Base-by-base conservation (phyloP, 2,797 vertebrate species). In the Pelodytes ibericus region DNA sequence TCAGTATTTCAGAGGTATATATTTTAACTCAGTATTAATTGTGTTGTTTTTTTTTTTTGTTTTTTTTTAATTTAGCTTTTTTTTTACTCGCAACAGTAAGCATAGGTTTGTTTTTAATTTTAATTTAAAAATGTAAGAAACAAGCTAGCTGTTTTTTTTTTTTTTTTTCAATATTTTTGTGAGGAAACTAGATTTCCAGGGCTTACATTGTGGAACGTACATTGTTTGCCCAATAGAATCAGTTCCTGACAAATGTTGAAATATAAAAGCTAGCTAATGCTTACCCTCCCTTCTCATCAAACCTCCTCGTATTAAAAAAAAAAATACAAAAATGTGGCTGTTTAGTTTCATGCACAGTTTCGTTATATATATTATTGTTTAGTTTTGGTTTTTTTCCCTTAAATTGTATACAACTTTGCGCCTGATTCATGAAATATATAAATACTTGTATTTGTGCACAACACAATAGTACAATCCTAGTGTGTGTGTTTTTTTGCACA, bases 1-100 rank as follows among this genome's bases (percentile, higher is more conserved):
- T 93, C 91, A 92, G 90, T 91, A 90, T 91, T 91, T 92, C 88
- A 89, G 91, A 91, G 88, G 87, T 89, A 90, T 90, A 88, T 87
- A 88, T 90, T 90, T 86, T 89, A 91, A 90, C 89, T 92, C 91
- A 93, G 90, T 93, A 91, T 93, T 92, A 92, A 88, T 89, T 90
- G 86, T 91, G 82, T 81, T 87, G 36, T 64, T 84, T 86, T 83
- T 81, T 83, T 84, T 79, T 13, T 20, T 39, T 70, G 51, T 61
- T 25, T 18, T 2, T 60, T 60, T 44, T 27, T 44, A 11, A 18
- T 16, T 31, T 57, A 44, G 3, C 18, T 75, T 4, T 25, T 69
- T 70, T 79, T 83, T 84, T 67, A 29, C 22, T 44, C 44, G 7
- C 39, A 30, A 56, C 30, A 39, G 36, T 49, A 49, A 65, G 63